Evolutionary conservation across 2,888 invertebrate species (phyloP).

Genomic region (Petrophora chlorosata): DNA sequence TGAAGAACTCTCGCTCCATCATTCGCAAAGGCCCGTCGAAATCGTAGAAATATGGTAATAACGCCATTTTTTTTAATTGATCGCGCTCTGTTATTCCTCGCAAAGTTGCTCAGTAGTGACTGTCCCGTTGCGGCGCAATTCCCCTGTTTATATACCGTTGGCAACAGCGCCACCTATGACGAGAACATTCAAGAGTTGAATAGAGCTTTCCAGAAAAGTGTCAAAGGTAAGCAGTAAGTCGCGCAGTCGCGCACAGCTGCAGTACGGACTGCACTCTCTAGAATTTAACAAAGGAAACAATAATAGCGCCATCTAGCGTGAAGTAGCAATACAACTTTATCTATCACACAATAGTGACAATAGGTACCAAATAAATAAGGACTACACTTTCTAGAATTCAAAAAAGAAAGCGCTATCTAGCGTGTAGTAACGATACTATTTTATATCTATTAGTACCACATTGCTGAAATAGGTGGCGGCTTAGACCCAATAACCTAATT

Average conservation of each 20-base stretch:
- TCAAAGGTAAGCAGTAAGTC: too few relatives aligned
- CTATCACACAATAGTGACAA: not conserved
- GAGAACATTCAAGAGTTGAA: constrained; percentile 17
- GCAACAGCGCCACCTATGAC: constrained; percentile 44
- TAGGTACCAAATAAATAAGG: too few relatives aligned
- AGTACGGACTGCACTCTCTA: too few relatives aligned
- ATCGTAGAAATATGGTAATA: constrained; percentile 60
- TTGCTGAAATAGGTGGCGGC: too few relatives aligned
- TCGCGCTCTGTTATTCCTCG: constrained; percentile 18
- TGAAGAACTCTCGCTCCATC: constrained; percentile 64
- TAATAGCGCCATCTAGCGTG: constrained; percentile 49
- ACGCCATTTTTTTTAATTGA: constrained; percentile 56
- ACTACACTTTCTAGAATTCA: not conserved
- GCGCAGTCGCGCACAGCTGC: too few relatives aligned
- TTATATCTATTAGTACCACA: too few relatives aligned
- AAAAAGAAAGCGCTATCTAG: not conserved
- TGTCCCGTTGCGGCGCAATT: constrained; percentile 28
- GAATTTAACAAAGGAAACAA: too few relatives aligned
- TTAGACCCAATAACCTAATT: too few relatives aligned
- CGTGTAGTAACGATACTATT: not conserved
- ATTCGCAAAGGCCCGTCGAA: constrained; percentile 61
- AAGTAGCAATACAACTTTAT: constrained; percentile 39
- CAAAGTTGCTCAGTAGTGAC: constrained; percentile 30
- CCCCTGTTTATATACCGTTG: constrained; percentile 45
- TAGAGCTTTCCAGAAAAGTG: constrained; percentile 10